A percentile compares a stretch with the other conserved stretches of the same genome.
Evolutionary conservation across 2,113 vertebrate species (phyloP).

Genomic region (Gavialis gangeticus): DNA sequence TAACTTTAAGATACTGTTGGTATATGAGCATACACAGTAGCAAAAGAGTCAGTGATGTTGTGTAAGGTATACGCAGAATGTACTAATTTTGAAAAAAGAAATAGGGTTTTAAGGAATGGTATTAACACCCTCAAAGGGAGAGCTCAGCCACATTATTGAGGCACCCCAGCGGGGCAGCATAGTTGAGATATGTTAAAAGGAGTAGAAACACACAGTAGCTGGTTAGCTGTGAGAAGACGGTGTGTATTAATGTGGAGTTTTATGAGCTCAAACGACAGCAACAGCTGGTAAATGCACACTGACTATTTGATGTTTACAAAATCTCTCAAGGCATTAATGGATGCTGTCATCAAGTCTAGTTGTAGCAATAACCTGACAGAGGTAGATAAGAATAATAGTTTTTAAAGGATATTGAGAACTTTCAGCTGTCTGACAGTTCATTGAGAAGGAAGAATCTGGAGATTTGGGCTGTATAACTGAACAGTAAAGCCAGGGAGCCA

Average conservation of each 20-base stretch:
- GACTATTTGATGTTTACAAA: not conserved
- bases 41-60: no score
- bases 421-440: not conserved
- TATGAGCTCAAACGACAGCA: not conserved
- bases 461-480: not conserved
- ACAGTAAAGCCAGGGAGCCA: not conserved
- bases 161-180: not conserved
- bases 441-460: not conserved
- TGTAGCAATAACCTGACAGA: not conserved
- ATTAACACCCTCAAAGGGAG: not conserved
- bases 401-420: not conserved
- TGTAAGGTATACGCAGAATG: not conserved
- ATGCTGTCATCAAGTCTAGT: not conserved
- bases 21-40: rapidly evolving
- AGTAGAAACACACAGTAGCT: not conserved
- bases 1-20: not conserved
- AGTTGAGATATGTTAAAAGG: not conserved
- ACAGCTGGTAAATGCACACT: not conserved
- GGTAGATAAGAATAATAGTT: not conserved
- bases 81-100: not conserved
- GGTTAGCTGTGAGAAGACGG: not conserved
- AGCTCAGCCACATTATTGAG: not conserved
- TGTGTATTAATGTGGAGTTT: not conserved
- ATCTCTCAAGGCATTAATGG: not conserved
- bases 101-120: not conserved